These are phyloP conservation scores for Loriculus beryllinus DNA, from an alignment of 2,797 vertebrate genomes.

Conservation along the genomic window DNA sequence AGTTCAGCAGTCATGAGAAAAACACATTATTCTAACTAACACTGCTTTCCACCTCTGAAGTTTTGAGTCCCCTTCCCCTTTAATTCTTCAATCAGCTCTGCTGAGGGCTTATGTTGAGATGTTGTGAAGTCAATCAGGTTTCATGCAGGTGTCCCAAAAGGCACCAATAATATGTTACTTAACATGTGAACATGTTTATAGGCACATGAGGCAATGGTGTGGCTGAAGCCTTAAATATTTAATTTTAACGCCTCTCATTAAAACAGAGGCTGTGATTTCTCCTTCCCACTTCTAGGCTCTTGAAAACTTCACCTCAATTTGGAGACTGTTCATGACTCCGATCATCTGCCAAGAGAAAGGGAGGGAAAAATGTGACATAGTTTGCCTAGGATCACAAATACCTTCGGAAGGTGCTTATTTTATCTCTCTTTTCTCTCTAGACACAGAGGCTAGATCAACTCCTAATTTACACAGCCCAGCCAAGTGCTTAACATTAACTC, in stretches of 20 bases:
- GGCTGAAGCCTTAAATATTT: not conserved
- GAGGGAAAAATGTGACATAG: rapidly evolving
- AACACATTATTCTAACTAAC: not conserved
- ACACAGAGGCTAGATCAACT: not conserved
- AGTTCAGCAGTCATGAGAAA: not conserved
- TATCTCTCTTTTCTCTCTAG: not conserved
- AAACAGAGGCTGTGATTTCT: not conserved
- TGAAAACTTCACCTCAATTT: not conserved
- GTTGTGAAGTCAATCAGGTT: not conserved
- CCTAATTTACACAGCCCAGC: not conserved
- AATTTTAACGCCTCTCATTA: not conserved
- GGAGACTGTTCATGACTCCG: not conserved
- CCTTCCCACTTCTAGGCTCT: not conserved
- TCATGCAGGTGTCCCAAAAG: not conserved
- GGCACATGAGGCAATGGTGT: not conserved
- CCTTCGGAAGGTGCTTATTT: not conserved
- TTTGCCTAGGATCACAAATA: not conserved
- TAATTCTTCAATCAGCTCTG: not conserved
- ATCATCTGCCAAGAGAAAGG: not conserved
- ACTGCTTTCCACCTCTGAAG: not conserved
- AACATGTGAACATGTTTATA: not conserved
- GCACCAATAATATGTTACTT: not conserved
- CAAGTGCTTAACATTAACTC: not conserved
- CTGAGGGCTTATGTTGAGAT: rapidly evolving
- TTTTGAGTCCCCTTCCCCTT: not conserved